Evolutionary conservation across 2,113 vertebrate genomes (phyloP).

Genomic region (Corythornis cristatus): DNA sequence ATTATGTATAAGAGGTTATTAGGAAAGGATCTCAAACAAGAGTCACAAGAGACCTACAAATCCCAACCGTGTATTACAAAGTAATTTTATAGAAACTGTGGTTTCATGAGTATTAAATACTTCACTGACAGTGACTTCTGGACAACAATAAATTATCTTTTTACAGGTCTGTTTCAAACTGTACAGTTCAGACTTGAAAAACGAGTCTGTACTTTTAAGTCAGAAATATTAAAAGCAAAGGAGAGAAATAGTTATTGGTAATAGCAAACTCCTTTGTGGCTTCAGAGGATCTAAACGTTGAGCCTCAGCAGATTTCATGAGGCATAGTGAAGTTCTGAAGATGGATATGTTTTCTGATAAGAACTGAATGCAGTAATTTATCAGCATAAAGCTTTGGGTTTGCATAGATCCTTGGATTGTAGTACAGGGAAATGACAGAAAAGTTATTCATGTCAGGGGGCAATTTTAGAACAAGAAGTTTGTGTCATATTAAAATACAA

Average conservation of each 20-base stretch:
- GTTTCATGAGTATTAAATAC: slow-evolving; percentile 38
- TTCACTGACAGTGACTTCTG: slow-evolving; percentile 47
- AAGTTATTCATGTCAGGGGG: not conserved
- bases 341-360: slow-evolving; percentile 36
- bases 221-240: slow-evolving; percentile 49
- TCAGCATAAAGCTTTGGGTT: slow-evolving; percentile 33
- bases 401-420: not conserved
- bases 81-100: slow-evolving; percentile 49
- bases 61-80: slow-evolving; percentile 41
- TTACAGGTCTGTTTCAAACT: slow-evolving; percentile 20
- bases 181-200: not conserved
- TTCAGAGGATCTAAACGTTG: slow-evolving; percentile 42
- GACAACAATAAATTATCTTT: slow-evolving; percentile 38
- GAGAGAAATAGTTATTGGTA: slow-evolving; percentile 41
- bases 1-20: slow-evolving; percentile 73
- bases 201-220: not conserved
- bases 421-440: slow-evolving; percentile 38
- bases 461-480: slow-evolving; percentile 40
- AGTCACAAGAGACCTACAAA: slow-evolving; percentile 43
- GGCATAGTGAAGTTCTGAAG: slow-evolving; percentile 50
- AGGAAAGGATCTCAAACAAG: slow-evolving; percentile 55
- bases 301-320: slow-evolving; percentile 34
- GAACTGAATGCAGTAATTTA: slow-evolving; percentile 43
- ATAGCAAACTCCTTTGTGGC: not conserved
- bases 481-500: slow-evolving; percentile 29